Evolutionary conservation across 1,140 invertebrate genomes (phyloP).

Genomic region (Steinernema khuongi): DNA sequence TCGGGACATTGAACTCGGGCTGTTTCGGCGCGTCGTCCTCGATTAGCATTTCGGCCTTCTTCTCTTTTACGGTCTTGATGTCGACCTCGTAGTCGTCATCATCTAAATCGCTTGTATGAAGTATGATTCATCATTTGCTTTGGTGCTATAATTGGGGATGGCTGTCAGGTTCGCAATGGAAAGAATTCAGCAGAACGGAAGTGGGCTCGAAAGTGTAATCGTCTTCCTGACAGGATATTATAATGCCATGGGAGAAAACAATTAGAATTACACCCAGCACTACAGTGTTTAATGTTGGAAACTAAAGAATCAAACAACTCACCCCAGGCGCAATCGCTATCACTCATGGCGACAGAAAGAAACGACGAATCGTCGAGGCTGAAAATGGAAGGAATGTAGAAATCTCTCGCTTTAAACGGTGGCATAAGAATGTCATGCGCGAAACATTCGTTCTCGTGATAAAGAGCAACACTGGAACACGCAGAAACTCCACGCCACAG

Average conservation of each 20-base stretch:
- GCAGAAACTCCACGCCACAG: too few species aligned
- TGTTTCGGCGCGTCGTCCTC: neutral
- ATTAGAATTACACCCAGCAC: too few species aligned
- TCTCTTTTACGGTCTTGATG: neutral
- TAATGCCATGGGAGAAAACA: too few species aligned
- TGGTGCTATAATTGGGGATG: neutral
- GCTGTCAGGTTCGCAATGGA: neutral
- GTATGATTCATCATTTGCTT: too few species aligned
- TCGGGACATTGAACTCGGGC: neutral
- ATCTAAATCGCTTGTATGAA: neutral
- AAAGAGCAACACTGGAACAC: too few species aligned
- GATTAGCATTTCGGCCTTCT: neutral
- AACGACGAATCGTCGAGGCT: neutral
- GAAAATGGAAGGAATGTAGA: neutral
- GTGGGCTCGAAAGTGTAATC: too few species aligned
- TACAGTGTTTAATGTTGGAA: neutral
- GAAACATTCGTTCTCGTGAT: too few species aligned
- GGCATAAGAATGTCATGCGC: neutral
- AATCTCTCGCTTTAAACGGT: too few species aligned
- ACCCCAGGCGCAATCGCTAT: neutral
- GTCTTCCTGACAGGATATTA: too few species aligned
- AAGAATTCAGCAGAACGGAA: too few species aligned
- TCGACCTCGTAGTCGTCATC: conserved; percentile 7
- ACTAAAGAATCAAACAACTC: neutral
- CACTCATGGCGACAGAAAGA: neutral